Evolutionary conservation across 2,113 vertebrate genomes (phyloP).

Genomic region (Ploceus nigricollis): DNA sequence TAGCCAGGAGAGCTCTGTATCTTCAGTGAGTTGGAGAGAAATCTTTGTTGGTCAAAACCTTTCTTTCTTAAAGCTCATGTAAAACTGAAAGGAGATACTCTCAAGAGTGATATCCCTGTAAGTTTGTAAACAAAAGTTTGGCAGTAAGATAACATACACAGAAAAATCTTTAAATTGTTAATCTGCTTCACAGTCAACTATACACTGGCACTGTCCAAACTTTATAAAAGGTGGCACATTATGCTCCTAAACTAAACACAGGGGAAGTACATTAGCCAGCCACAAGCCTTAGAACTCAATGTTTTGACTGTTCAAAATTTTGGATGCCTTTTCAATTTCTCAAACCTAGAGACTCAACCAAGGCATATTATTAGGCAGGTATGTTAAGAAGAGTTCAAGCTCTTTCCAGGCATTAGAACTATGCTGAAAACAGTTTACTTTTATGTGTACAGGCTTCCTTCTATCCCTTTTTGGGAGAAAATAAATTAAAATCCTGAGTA

Average conservation of each 20-base stretch:
- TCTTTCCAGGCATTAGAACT: background rate
- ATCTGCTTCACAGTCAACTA: background rate
- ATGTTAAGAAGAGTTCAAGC: background rate
- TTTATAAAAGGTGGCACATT: background rate
- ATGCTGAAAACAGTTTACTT: background rate
- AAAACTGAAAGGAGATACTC: background rate
- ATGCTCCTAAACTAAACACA: background rate
- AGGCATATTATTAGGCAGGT: background rate
- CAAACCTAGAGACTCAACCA: background rate
- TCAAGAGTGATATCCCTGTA: background rate
- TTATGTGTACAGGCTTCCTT: background rate
- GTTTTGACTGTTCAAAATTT: background rate
- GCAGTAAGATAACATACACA: background rate
- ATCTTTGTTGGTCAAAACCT: background rate
- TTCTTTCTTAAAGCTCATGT: background rate
- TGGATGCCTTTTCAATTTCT: background rate
- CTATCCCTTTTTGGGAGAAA: background rate
- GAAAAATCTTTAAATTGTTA: background rate
- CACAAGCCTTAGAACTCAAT: background rate
- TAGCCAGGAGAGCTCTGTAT: background rate
- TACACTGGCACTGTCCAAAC: background rate
- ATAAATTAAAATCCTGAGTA: background rate
- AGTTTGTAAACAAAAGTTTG: background rate
- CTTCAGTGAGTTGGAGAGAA: background rate
- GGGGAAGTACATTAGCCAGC: background rate